Conservation (phyloP, 2,888 invertebrate genomes). For the Drosophila anomalata region DNA sequence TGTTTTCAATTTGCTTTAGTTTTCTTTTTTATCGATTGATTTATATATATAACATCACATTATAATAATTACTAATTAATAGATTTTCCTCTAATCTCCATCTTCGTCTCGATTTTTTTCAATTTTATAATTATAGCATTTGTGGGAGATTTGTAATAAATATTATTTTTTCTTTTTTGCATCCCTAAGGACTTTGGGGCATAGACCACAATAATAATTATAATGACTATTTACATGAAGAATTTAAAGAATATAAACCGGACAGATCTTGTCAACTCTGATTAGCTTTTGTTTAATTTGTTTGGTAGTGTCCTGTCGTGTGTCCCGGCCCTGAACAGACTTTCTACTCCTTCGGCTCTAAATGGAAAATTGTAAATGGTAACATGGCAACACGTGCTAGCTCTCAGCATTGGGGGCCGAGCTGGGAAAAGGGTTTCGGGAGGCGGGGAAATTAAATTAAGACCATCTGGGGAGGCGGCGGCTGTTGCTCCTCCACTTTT, state of each 20-base stretch:
- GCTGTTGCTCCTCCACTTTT: slow-evolving; percentile 5
- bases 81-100: slow-evolving; percentile 42
- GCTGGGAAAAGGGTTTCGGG: slow-evolving; percentile 19
- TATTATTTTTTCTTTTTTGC: slow-evolving; percentile 45
- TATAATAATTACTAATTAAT: slow-evolving; percentile 81
- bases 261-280: slow-evolving; percentile 12
- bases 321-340: slow-evolving; percentile 8
- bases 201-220: slow-evolving; percentile 60
- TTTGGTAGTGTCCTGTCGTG: slow-evolving; percentile 5
- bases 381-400: slow-evolving; percentile 39
- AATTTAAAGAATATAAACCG: slow-evolving; percentile 16
- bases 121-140: slow-evolving; percentile 52
- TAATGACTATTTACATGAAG: slow-evolving; percentile 72
- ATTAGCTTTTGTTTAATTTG: slow-evolving; percentile 18
- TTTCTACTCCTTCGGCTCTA: slow-evolving; percentile 22
- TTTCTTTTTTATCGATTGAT: slow-evolving; percentile 43
- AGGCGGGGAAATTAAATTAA: slow-evolving; percentile 34
- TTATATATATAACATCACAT: slow-evolving; percentile 79
- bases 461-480: slow-evolving; percentile 11
- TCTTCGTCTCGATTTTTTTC: slow-evolving; percentile 13
- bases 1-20: slow-evolving; percentile 34
- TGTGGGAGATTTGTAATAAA: slow-evolving; percentile 70
- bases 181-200: not conserved
- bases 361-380: slow-evolving; percentile 28
- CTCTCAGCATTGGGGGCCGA: slow-evolving; percentile 4